Conservation (phyloP, 2,888 invertebrate species). For the Altica lythri region DNA sequence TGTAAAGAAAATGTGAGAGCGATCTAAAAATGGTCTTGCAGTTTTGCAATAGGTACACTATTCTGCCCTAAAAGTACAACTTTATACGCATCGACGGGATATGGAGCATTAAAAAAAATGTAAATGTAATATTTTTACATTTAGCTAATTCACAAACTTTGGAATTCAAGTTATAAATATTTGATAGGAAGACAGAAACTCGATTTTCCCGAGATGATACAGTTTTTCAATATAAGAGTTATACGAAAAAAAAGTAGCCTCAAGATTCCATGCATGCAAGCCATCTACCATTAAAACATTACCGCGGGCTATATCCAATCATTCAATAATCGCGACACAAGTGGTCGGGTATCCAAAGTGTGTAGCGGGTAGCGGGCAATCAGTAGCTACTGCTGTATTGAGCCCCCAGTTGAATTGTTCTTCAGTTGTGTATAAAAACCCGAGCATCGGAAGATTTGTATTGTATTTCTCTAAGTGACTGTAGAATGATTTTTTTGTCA, state of each 20-base stretch:
- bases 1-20: too few species aligned
- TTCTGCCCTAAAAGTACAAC: too few species aligned
- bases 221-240: conserved; percentile 3
- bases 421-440: too few species aligned
- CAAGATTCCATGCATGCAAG: conserved; percentile 7
- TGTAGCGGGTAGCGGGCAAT: conserved; percentile 29
- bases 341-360: conserved; percentile 43
- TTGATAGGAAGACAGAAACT: conserved; percentile 3
- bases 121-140: neutral
- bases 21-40: too few species aligned
- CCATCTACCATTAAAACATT: conserved; percentile 51
- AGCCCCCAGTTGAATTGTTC: too few species aligned
- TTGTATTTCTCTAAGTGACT: too few species aligned
- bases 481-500: too few species aligned
- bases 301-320: conserved; percentile 51
- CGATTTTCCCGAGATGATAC: conserved; percentile 7
- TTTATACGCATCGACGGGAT: too few species aligned
- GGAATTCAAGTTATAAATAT: conserved; percentile 1
- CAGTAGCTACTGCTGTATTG: too few species aligned
- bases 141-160: conserved; percentile 2
- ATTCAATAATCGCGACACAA: conserved; percentile 50
- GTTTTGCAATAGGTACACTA: too few species aligned
- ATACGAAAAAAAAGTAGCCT: neutral
- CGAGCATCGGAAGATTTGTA: too few species aligned
- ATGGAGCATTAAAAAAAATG: too few species aligned